Base-by-base conservation (phyloP, 2,888 invertebrate species). In the Tanypteryx hageni region DNA sequence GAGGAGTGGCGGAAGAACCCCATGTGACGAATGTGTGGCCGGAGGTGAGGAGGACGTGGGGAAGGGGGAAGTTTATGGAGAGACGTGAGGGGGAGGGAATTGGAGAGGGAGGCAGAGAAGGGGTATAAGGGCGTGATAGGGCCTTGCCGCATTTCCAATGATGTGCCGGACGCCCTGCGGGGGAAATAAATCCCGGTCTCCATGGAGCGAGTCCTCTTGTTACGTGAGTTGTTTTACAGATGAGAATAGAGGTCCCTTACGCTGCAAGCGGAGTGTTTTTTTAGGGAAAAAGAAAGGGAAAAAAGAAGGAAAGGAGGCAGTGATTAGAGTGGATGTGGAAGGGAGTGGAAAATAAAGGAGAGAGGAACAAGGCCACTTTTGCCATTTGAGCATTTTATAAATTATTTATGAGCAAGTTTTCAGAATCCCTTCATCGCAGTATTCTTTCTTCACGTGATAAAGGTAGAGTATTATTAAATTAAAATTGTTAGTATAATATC, bases 201-300 rank as follows among this genome's bases (percentile, higher is more conserved):
- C 68, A 68, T n/a, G 89, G 89, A 89, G 89, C 64, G 89, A 89
- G 89, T 64, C 89, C 89, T 61, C 64, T 89, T 89, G 89, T 89
- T 89, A 89, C 89, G 89, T 89, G 89, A 89, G 89, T 31, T 89
- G 89, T 89, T 89, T 89, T 89, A 89, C 89, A 89, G 89, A 89
- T 89, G 89, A 31, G 64, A 44, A 89, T 31, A 31, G 59, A 61
- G 64, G 61, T 61, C 89, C 89, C 61, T 89, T 31, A 61, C 61
- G 31, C 61, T 13, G 61, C 31, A 61, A 59, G 61, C 18, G 31
- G 68, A 68, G 64, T 64, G 31, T 18, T 64, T 89, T 89, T 89
- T 89, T 16, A 18, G 89, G 68, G 83, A 57, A n/a, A 64, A 68
- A 27, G 68, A 44, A 44, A 64, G 64, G 18, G 44, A 22, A 44